Evolutionary conservation across 2,797 vertebrate species (phyloP).

Genomic region (Erpetoichthys calabaricus): DNA sequence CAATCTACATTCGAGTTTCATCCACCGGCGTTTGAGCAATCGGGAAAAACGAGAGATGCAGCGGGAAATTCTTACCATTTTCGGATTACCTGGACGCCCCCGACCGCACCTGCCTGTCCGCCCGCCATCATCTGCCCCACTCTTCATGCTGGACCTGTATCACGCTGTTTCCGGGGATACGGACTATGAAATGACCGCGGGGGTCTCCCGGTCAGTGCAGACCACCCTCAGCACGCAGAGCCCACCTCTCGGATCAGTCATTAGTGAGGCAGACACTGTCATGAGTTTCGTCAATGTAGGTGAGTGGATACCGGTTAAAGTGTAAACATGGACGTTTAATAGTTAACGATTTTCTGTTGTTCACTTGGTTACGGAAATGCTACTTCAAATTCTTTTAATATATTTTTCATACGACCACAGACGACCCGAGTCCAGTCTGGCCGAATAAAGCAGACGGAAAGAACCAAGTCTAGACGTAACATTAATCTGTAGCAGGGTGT

Average conservation of each 20-base stretch:
- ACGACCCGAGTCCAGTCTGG: no score
- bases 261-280: constrained; percentile 78
- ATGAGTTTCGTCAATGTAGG: constrained; percentile 94
- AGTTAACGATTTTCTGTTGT: no score
- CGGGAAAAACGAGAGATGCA: constrained; percentile 83
- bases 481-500: no score
- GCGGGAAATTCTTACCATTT: constrained; percentile 78
- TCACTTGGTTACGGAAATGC: no score
- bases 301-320: constrained; percentile 40
- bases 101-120: constrained; percentile 55
- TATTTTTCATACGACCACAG: no score
- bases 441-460: no score
- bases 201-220: constrained; percentile 42
- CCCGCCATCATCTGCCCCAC: constrained; percentile 65
- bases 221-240: constrained; percentile 64
- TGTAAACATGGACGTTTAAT: no score
- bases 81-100: constrained; percentile 70
- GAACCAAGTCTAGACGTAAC: no score
- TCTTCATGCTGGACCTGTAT: constrained; percentile 92
- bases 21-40: constrained; percentile 55
- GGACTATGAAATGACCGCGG: constrained; percentile 37
- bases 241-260: constrained; percentile 54
- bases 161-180: constrained; percentile 67
- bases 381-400: no score
- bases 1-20: constrained; percentile 56